A percentile compares a stretch with the other conserved stretches of the same genome.
Conservation (phyloP, 2,797 vertebrate genomes). For the Psittacula echo region DNA sequence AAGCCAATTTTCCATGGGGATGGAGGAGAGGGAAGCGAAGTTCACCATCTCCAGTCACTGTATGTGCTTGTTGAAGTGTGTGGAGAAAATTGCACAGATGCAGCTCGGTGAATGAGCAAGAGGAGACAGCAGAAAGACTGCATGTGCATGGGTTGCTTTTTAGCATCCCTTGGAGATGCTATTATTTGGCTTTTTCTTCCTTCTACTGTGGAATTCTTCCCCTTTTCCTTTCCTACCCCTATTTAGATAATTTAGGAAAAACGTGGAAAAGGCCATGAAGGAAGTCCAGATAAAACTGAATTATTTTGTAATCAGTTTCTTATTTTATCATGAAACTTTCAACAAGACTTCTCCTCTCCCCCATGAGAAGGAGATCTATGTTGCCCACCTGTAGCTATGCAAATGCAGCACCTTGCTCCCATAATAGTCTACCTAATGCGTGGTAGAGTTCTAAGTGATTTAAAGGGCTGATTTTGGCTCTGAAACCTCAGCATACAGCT, state of each 20-base stretch:
- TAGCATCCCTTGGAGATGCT: background rate
- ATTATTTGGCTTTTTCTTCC: background rate
- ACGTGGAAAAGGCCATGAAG: background rate
- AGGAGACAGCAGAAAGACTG: background rate
- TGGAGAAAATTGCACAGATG: background rate
- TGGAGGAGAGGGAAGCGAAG: background rate
- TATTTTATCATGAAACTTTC: background rate
- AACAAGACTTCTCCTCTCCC: background rate
- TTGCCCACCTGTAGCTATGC: background rate
- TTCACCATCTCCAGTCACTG: background rate
- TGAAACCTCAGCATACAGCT: background rate
- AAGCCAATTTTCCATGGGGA: background rate
- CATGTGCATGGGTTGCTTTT: background rate
- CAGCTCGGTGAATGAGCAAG: background rate
- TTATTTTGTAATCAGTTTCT: background rate
- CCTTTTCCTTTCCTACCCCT: background rate
- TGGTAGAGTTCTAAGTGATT: background rate
- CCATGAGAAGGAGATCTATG: rapidly evolving
- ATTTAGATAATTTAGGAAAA: background rate
- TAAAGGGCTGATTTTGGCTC: background rate
- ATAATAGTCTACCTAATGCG: background rate
- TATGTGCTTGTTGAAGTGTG: background rate
- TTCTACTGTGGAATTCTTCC: background rate
- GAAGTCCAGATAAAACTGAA: background rate
- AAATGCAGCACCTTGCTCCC: background rate